Evolutionary conservation across 2,797 vertebrate species (phyloP), one percentile per base, ranked within the genome.

Genomic region (Limnodromus scolopaceus): DNA sequence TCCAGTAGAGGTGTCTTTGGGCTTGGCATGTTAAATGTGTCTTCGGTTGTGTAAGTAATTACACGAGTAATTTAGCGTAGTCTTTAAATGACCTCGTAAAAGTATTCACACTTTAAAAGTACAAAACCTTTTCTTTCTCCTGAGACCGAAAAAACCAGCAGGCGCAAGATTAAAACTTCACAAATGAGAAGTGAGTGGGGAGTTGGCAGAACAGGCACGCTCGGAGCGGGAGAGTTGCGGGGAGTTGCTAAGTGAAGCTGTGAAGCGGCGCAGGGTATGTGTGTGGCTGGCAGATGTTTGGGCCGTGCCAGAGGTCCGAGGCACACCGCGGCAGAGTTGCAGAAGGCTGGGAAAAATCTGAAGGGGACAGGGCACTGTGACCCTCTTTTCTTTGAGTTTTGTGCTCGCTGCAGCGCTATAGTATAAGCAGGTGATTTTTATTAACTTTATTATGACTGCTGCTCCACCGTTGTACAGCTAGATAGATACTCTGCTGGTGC

Each of bases 111-210:
- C 79, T 96, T 95, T 36, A 74, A 89, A 94, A 95, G 77, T 90
- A 93, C 89, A 94, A 96, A 97, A 89, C 89, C 90, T 96, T 92
- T 93, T 84, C 69, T 80, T 91, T 94, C 96, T 95, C 91, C 41
- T 83, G 93, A 95, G 96, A 95, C 86, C 65, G 41, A 89, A 97
- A 96, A 68, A 87, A 0, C n/a, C 91, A 94, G 89, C 86, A 96
- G 83, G 86, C 71, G 81, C 84, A 87, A 89, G 93, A 93, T 96
- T 96, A 96, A 96, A 96, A 94, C 75, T 92, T 91, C 68, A 51
- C 81, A 91, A 75, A 92, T 91, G 83, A 91, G 92, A 89, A 75
- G 89, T 60, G 77, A 89, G 78, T 79, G 68, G 94, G 90, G 95
- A 97, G 94, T 96, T 96, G 93, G 79, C 90, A 93, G 92, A 88